phyloP scores from a whole-genome alignment of 2,113 vertebrate genomes.

The Camelus bactrianus region DNA sequence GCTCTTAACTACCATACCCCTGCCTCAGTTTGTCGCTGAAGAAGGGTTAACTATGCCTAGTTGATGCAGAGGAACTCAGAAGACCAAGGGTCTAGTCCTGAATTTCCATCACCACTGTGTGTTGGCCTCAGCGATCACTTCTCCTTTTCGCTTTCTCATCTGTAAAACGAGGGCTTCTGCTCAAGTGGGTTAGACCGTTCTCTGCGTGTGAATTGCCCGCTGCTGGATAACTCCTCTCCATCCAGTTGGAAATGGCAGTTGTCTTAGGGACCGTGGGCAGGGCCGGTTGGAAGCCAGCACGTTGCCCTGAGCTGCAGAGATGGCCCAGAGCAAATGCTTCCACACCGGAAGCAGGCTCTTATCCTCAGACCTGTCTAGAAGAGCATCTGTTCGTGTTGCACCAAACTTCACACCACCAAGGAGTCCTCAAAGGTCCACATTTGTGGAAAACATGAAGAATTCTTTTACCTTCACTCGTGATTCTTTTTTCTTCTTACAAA shows the following conservation, averaged over 20 bases:
- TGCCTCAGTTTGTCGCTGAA: background rate
- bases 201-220: background rate
- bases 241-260: background rate
- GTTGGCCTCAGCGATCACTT: background rate
- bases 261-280: background rate
- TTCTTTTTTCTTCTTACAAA: constrained; percentile 15
- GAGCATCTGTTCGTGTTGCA: background rate
- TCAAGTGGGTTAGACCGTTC: background rate
- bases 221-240: background rate
- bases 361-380: background rate
- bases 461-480: background rate
- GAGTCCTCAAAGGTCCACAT: background rate
- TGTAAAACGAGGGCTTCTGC: background rate
- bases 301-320: background rate
- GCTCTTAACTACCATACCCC: background rate
- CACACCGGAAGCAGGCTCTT: background rate
- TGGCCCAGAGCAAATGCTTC: background rate
- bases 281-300: background rate
- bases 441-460: background rate
- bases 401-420: background rate
- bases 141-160: background rate
- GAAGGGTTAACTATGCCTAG: background rate
- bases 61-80: background rate
- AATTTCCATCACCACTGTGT: background rate
- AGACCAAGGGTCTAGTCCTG: background rate